Conservation (phyloP, 2,888 invertebrate genomes). For the Periphyllus acericola region DNA sequence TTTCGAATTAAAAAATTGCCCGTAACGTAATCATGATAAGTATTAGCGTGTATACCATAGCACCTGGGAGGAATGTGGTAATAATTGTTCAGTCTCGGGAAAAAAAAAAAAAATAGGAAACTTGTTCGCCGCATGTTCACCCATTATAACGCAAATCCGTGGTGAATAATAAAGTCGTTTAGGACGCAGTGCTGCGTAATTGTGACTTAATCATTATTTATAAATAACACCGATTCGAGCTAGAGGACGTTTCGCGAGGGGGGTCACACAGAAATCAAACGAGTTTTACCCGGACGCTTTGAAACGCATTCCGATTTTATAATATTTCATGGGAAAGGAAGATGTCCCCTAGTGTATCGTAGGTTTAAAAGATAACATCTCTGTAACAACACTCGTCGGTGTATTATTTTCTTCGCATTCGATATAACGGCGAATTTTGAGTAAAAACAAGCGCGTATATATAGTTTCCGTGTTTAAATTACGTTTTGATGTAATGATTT, state of each 20-base stretch:
- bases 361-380: conserved; percentile 31
- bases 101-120: conserved; percentile 1
- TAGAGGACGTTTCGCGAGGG: not conserved
- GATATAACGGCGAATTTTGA: conserved; percentile 33
- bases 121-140: not conserved
- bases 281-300: not conserved
- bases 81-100: not conserved
- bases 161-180: conserved; percentile 20
- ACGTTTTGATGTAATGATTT: conserved; percentile 20
- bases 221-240: not conserved
- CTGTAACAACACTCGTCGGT: not conserved
- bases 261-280: not conserved
- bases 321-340: not conserved
- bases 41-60: not conserved
- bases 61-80: conserved; percentile 13
- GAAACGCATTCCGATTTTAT: not conserved
- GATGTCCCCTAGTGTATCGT: not conserved
- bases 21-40: no score
- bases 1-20: no score
- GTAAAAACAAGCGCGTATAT: not conserved
- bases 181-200: not conserved
- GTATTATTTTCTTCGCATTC: conserved; percentile 4
- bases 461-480: conserved; percentile 12
- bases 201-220: conserved; percentile 2
- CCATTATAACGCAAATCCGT: not conserved